These are phyloP conservation scores for Lytechinus variegatus DNA, from an alignment of 35 echinoderm and acorn worm species.

Conservation along the genomic window DNA sequence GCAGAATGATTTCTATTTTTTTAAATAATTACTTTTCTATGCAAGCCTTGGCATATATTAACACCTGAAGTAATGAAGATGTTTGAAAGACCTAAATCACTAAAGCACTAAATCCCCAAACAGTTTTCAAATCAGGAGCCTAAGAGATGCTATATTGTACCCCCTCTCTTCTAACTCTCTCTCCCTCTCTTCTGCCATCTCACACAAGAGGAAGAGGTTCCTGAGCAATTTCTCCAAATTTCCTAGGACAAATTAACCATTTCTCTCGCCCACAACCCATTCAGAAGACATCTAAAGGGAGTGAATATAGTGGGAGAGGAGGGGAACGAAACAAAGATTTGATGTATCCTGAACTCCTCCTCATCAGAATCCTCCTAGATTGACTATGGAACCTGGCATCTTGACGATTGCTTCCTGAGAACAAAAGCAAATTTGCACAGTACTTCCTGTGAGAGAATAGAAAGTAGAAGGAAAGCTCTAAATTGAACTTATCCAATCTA, in stretches of 20 bases:
- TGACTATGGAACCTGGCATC: background rate
- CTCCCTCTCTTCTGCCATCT: background rate
- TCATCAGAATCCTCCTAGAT: background rate
- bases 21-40: too few species aligned
- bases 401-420: background rate
- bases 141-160: background rate
- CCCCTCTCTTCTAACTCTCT: background rate
- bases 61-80: too few species aligned
- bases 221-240: constrained; percentile 46
- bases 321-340: constrained; percentile 1
- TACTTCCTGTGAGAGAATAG: background rate
- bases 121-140: background rate
- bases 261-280: constrained; percentile 29
- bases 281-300: background rate
- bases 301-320: background rate
- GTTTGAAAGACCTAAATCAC: too few species aligned
- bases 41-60: too few species aligned
- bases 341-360: background rate
- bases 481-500: background rate
- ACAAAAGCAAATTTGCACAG: background rate
- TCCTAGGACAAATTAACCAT: constrained; percentile 51
- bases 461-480: background rate
- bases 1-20: background rate
- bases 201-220: constrained; percentile 21
- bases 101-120: background rate